Percentiles rank a stretch among this genome's conserved stretches.
Evolutionary conservation across 2,113 vertebrate species (phyloP).

Genomic region (Hydrochoerus hydrochaeris): DNA sequence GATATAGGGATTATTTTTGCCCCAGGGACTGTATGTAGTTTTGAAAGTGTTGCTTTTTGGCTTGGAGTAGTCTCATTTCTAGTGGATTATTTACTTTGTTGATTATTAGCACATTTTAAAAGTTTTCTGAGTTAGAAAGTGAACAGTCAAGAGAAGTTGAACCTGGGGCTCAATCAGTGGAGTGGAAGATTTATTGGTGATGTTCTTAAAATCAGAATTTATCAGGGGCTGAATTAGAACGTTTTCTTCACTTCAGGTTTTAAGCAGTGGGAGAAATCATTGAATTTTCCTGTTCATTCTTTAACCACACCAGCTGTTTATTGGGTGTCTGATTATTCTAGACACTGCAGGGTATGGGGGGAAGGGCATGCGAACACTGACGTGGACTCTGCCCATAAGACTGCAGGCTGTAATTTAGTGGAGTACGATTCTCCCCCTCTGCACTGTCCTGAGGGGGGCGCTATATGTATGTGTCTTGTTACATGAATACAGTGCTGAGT

Average conservation of each 20-base stretch:
- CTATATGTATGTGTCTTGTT: background rate
- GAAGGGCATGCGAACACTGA: background rate
- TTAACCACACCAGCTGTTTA: background rate
- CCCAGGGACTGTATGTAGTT: background rate
- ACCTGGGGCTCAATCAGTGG: background rate
- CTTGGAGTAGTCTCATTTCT: background rate
- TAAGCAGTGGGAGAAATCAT: background rate
- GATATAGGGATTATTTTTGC: background rate
- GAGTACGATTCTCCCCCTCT: background rate
- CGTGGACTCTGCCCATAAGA: background rate
- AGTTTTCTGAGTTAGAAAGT: conserved; percentile 22
- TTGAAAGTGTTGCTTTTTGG: background rate
- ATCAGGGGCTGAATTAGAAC: background rate
- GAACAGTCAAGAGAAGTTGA: conserved; percentile 22
- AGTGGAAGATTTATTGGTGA: background rate
- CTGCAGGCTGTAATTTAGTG: background rate
- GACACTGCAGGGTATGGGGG: background rate
- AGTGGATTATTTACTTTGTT: background rate
- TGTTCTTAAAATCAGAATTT: conserved; percentile 27
- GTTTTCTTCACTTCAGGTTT: conserved; percentile 27
- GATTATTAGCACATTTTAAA: background rate
- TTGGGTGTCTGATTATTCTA: background rate
- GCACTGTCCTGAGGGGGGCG: background rate
- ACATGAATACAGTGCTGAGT: background rate
- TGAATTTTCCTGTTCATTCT: background rate